Percentiles rank a stretch among this genome's conserved stretches.
Conservation (phyloP, 2,113 vertebrate genomes). For the Stegastes partitus region DNA sequence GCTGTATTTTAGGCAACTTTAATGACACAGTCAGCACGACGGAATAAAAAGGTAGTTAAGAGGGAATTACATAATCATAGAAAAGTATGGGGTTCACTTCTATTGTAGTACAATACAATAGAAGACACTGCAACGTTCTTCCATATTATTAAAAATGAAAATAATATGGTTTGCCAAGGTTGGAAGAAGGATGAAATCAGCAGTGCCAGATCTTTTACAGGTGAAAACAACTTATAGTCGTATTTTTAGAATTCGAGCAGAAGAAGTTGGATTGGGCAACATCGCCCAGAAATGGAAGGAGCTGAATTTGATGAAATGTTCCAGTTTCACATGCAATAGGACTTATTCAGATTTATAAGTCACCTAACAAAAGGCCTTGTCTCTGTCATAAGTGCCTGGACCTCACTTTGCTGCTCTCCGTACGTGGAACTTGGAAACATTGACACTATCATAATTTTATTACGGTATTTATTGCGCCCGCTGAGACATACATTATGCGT, state of each 20-base stretch:
- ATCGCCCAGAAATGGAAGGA: conserved; percentile 9
- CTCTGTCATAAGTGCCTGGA: conserved; percentile 31
- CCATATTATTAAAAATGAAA: conserved; percentile 33
- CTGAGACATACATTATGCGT: conserved; percentile 64
- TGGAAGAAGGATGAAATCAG: conserved; percentile 21
- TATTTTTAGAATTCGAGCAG: conserved; percentile 5
- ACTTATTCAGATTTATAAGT: conserved; percentile 29
- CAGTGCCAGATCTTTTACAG: not conserved
- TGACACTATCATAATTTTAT: conserved; percentile 71
- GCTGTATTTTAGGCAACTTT: conserved; percentile 55
- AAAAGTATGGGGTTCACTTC: conserved; percentile 44
- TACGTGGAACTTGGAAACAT: conserved; percentile 67
- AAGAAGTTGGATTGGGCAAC: not conserved
- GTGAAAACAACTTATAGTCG: not conserved
- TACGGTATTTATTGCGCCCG: conserved; percentile 62
- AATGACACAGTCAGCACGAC: conserved; percentile 46
- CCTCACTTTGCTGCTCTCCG: conserved; percentile 20
- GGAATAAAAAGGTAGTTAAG: conserved; percentile 47
- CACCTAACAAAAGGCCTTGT: conserved; percentile 49
- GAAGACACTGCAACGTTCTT: conserved; percentile 10
- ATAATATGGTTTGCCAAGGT: conserved; percentile 32
- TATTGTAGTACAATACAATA: conserved; percentile 33
- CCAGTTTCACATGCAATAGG: conserved; percentile 23
- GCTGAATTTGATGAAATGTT: conserved; percentile 23
- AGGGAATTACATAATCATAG: conserved; percentile 61